A percentile compares a stretch with the other conserved stretches of the same genome.
Conservation (phyloP, 2,113 vertebrate genomes). For the Butorides virescens region DNA sequence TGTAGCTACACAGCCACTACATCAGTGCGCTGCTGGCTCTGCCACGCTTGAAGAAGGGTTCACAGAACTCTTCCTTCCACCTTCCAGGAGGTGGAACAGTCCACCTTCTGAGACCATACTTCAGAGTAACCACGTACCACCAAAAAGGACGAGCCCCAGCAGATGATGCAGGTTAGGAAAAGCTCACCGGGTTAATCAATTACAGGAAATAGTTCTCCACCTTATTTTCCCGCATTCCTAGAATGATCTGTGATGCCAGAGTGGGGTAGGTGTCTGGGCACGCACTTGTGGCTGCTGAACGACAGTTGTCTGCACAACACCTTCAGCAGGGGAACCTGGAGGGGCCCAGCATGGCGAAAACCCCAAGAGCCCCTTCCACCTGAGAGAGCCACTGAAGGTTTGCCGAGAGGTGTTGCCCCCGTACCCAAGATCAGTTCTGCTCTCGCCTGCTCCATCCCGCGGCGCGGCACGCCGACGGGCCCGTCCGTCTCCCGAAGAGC, state of each 20-base stretch:
- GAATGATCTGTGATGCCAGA: background rate
- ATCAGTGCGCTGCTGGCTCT: background rate
- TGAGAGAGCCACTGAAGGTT: background rate
- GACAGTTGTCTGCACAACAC: fast-evolving
- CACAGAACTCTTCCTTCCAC: background rate
- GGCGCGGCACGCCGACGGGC: background rate
- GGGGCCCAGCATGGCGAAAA: background rate
- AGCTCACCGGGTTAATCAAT: background rate
- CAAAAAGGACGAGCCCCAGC: background rate
- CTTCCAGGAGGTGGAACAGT: too few relatives aligned
- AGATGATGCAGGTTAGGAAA: background rate
- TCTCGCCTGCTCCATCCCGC: fast-evolving
- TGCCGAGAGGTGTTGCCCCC: background rate
- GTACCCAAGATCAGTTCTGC: background rate
- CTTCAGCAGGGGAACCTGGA: background rate
- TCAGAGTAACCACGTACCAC: background rate
- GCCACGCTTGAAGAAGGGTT: background rate
- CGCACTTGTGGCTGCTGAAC: background rate
- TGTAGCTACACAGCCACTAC: background rate
- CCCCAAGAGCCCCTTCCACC: background rate
- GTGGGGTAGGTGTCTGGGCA: background rate
- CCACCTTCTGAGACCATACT: background rate
- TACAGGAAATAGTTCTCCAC: background rate
- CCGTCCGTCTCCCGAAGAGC: fast-evolving
- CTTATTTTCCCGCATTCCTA: background rate